These are phyloP conservation scores for Acanthaster planci DNA, from an alignment of 35 echinoderm and acorn worm genomes.

Conservation along the genomic window DNA sequence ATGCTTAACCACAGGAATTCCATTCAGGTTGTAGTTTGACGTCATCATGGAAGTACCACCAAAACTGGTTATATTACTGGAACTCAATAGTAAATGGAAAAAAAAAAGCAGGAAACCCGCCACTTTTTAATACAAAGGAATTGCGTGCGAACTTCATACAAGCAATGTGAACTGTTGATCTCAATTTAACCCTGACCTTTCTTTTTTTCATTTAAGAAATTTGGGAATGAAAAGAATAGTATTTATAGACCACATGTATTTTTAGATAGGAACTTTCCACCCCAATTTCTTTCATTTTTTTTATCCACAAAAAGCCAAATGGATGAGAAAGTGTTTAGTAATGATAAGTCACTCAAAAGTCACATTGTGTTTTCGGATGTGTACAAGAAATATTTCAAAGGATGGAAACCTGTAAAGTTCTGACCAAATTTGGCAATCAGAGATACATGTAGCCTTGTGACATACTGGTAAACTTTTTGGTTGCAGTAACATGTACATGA, in stretches of 20 bases:
- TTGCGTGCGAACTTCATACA: neutral
- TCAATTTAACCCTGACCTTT: neutral
- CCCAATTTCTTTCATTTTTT: neutral
- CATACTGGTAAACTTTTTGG: no score
- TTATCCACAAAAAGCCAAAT: no score
- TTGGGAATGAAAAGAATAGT: neutral
- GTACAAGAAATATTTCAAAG: no score
- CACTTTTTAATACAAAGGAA: neutral
- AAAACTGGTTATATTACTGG: slow-evolving; percentile 1
- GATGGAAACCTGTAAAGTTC: no score
- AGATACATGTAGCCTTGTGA: no score
- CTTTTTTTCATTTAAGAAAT: neutral
- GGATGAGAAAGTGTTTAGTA: no score
- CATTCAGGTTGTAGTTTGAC: slow-evolving; percentile 1
- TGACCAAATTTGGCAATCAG: no score
- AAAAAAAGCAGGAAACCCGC: neutral
- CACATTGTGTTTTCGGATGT: no score
- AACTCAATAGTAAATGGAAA: no score
- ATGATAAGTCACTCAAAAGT: no score
- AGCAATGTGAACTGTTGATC: no score
- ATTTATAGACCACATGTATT: neutral
- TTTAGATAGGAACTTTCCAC: neutral
- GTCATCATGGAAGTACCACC: neutral
- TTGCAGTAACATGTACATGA: no score
- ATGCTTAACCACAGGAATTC: slow-evolving; percentile 9